Evolutionary conservation across 35 echinoderm and acorn worm genomes (phyloP), one percentile per base, ranked within the genome.

Genomic region (Stichopus chloronotus): DNA sequence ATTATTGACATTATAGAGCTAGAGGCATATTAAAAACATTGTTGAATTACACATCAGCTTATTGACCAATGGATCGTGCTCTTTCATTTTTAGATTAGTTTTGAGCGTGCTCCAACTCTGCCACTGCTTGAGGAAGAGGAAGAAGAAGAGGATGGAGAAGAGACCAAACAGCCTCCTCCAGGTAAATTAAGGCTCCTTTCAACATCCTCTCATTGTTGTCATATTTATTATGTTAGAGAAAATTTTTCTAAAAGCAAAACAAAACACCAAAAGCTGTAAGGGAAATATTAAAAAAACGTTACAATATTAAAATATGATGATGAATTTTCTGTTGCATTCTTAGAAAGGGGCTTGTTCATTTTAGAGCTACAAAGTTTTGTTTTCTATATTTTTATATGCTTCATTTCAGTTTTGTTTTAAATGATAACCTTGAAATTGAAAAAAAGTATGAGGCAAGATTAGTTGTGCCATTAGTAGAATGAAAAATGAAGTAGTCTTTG

Each of bases 71-170:
- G 69, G 30, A 72, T 72, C 30, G 30, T 4, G 11, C 17, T 61
- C 74, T 63, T 95, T 14, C 54, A 23, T 69, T 90, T 30, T 63
- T 60, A 97, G 96, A 95, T 97, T 52, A 97, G 81, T 72, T 93
- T 97, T 52, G 94, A 97, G 52, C 88, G 93, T 87, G 96, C 92
- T 7, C 94, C 94, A 24, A 93, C 94, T 16, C 72, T 96, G 55
- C 82, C 86, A 53, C 84, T 91, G 4, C 56, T 95, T 7, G 63
- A 59, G 13, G 96, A 97, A 72, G 91, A 92, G 20, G 93, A 94
- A 72, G 94, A 89, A 59, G 97, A 98, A 8, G 86, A 88, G 43
- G 82, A 85, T 6, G 82, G 57, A 55, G 86, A 88, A 14, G 25
- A 88, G 86, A 14, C 25, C 54, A 60, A 63, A 5, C 54, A 88